Base-by-base conservation (phyloP, 2,113 vertebrate genomes). In the Zosterops lateralis region DNA sequence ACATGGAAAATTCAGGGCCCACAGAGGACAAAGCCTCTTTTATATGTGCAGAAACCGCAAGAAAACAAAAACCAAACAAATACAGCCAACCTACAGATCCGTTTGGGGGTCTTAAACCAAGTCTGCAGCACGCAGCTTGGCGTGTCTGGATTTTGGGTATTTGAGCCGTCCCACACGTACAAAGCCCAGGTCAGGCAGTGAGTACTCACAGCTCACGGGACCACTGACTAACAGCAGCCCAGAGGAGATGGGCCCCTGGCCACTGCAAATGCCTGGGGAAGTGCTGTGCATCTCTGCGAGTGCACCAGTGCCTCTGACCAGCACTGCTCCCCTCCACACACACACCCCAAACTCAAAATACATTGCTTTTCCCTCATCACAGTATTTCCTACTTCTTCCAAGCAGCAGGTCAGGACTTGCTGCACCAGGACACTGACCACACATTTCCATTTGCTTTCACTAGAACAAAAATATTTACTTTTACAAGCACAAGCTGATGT, bases 11-110 rank as follows among this genome's bases (percentile, higher is more conserved):
- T 25, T 58, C 71, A 4, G 92, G 68, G 92, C 84, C 71, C 7
- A 13, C 13, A 3, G 48, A 68, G 89, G 62, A 95, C 94, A 96
- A 96, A 97, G 90, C 56, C 57, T 58, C 94, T 95, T 96, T 95
- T 21, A 92, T 90, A 85, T 0, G 4, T 7, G 45, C 74, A 74
- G 88, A 61, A 88, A 62, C 91, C 62, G 84, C 79, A 78, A 65
- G 82, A 85, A 81, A 81, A 94, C 91, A 89, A 78, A 74, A 79
- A 4, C 58, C 93, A 77, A 94, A 90, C 87, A 92, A 95, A 95
- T 6, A 67, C 71, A 93, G 89, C 38, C 65, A 64, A 75, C 9
- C 54, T 38, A 71, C 60, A 51, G 89, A 89, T n/a, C 34, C 47
- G 12, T 47, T 74, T 16, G 62, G 87, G 90, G 67, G 70, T 70